Conservation (phyloP, 1,140 invertebrate species). For the Drosophila oshimai region DNA sequence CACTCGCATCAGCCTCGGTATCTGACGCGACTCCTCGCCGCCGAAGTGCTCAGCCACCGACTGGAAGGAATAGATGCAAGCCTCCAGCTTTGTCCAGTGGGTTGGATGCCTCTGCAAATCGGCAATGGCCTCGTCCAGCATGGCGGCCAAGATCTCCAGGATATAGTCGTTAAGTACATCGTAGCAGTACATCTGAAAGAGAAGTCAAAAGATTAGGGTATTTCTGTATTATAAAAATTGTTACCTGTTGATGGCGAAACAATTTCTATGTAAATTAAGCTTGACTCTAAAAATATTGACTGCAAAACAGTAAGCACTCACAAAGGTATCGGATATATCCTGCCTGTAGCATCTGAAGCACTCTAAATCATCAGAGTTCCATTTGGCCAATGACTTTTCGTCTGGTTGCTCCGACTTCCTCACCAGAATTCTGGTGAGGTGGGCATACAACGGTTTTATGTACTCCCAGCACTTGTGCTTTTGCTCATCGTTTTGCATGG, state of each 20-base stretch:
- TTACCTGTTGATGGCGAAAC: too few species aligned
- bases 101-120: conserved; percentile 82
- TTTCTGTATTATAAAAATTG: too few species aligned
- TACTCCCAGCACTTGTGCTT: conserved; percentile 71
- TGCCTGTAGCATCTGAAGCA: conserved; percentile 94
- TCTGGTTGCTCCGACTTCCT: conserved; percentile 79
- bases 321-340: conserved; percentile 94
- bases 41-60: conserved; percentile 91
- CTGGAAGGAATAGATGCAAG: conserved; percentile 91
- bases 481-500: conserved; percentile 65
- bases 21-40: conserved; percentile 85
- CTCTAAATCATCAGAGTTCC: conserved; percentile 90
- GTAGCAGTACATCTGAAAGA: conserved; percentile 90
- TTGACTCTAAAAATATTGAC: neutral
- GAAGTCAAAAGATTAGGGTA: neutral
- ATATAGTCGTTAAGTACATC: conserved; percentile 89
- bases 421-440: conserved; percentile 74
- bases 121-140: conserved; percentile 84
- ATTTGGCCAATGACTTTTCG: conserved; percentile 74
- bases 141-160: conserved; percentile 86
- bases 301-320: conserved; percentile 75
- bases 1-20: conserved; percentile 88
- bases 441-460: conserved; percentile 79
- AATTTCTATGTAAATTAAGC: too few species aligned
- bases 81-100: conserved; percentile 85